Conservation (phyloP, 2,888 invertebrate genomes). For the Pseudococcus longispinus region DNA sequence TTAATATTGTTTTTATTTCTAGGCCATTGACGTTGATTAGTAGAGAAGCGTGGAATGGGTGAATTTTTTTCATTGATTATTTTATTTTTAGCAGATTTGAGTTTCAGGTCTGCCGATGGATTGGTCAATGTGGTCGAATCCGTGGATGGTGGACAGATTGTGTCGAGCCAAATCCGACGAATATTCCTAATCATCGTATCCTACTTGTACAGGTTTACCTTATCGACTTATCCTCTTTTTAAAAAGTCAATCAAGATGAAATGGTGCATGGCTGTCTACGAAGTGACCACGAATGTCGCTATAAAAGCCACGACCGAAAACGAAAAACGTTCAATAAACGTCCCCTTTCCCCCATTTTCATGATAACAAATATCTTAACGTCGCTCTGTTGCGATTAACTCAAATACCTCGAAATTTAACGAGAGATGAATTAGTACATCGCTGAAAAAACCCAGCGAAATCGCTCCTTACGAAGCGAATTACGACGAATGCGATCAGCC, state of each 20-base stretch:
- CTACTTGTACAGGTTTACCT: background rate
- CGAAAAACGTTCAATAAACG: background rate
- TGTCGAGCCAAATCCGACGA: background rate
- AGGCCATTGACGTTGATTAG: background rate
- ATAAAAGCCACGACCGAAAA: background rate
- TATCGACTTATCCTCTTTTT: background rate
- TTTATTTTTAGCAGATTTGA: background rate
- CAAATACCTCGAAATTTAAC: background rate
- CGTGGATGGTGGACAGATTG: background rate
- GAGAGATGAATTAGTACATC: background rate
- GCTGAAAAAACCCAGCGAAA: background rate
- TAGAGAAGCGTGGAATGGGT: background rate
- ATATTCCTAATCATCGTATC: background rate
- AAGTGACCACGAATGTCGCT: background rate
- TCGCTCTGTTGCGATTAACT: background rate
- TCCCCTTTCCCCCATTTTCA: background rate
- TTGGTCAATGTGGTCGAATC: background rate
- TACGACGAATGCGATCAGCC: background rate
- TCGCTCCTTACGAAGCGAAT: background rate
- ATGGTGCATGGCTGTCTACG: background rate
- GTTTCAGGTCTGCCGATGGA: background rate
- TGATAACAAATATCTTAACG: background rate
- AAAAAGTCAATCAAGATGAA: background rate
- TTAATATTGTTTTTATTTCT: background rate
- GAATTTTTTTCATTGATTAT: background rate